These are phyloP conservation scores for Drosophila setifemur DNA, from an alignment of 1,140 invertebrate genomes.

Conservation along the genomic window DNA sequence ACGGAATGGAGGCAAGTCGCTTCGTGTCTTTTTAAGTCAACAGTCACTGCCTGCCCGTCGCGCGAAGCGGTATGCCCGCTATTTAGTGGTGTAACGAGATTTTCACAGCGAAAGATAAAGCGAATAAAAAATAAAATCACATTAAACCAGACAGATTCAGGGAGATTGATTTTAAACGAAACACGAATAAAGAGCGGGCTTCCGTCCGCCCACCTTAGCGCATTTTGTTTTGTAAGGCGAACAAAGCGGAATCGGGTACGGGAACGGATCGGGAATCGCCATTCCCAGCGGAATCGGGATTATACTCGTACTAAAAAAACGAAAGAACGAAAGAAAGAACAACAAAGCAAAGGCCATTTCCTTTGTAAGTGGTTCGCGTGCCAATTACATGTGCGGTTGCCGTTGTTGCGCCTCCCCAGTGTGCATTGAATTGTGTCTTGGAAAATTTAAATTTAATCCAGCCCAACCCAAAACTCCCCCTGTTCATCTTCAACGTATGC, in stretches of 20 bases:
- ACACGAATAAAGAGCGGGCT: conserved; percentile 31
- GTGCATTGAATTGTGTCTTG: conserved; percentile 54
- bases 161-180: conserved; percentile 13
- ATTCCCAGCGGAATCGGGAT: conserved; percentile 12
- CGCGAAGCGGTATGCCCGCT: conserved; percentile 15
- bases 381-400: conserved; percentile 34
- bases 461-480: conserved; percentile 20
- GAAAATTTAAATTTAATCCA: conserved; percentile 58
- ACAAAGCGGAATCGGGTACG: no score
- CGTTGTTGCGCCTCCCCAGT: conserved; percentile 27
- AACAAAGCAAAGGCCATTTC: conserved; percentile 30
- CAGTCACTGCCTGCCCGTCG: conserved; percentile 8
- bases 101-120: conserved; percentile 6
- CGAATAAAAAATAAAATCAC: conserved; percentile 1
- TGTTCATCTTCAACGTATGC: conserved; percentile 39
- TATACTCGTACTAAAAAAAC: conserved; percentile 14
- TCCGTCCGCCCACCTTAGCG: conserved; percentile 38
- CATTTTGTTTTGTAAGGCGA: conserved; percentile 33
- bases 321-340: neutral
- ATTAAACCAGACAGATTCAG: conserved; percentile 15
- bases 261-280: conserved; percentile 17
- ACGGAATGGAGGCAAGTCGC: neutral
- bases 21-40: neutral
- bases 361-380: conserved; percentile 30
- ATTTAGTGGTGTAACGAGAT: conserved; percentile 4